A percentile compares a stretch with the other conserved stretches of the same genome.
Evolutionary conservation across 2,797 vertebrate species (phyloP).

Genomic region (Gila robusta): DNA sequence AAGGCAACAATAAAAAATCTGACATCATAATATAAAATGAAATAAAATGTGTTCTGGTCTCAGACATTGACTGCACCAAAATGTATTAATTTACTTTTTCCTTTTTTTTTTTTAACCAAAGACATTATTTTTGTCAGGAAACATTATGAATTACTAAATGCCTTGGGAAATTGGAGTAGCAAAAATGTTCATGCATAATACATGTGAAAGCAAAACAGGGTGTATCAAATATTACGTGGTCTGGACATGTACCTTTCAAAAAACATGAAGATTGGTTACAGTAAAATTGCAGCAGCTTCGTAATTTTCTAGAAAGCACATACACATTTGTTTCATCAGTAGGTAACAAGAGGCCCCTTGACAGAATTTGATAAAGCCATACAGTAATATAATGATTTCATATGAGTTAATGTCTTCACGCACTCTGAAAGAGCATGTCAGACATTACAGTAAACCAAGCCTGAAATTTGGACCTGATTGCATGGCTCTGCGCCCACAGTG

Average conservation of each 20-base stretch:
- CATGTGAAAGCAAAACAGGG: constrained; percentile 14
- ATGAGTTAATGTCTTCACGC: constrained; percentile 50
- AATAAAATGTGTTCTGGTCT: not conserved
- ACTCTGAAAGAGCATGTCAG: constrained; percentile 55
- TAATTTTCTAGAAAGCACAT: constrained; percentile 50
- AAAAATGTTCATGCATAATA: constrained; percentile 25
- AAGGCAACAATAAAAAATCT: not conserved
- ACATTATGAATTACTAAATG: constrained; percentile 10
- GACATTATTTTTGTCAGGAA: not conserved
- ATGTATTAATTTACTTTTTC: not conserved
- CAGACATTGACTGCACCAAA: not conserved
- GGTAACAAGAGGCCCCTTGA: constrained; percentile 54
- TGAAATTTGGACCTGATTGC: constrained; percentile 76
- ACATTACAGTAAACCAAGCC: constrained; percentile 67
- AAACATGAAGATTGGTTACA: constrained; percentile 49
- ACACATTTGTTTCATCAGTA: constrained; percentile 66
- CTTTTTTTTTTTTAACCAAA: not conserved
- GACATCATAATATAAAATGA: not conserved
- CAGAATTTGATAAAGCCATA: constrained; percentile 58
- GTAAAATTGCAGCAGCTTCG: constrained; percentile 55
- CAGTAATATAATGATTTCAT: constrained; percentile 61
- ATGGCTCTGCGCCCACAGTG: constrained; percentile 62
- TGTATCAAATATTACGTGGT: constrained; percentile 38
- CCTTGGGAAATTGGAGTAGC: constrained; percentile 20
- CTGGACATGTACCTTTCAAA: constrained; percentile 56